Evolutionary conservation across 2,888 invertebrate species (phyloP).

Genomic region (Tineola bisselliella): DNA sequence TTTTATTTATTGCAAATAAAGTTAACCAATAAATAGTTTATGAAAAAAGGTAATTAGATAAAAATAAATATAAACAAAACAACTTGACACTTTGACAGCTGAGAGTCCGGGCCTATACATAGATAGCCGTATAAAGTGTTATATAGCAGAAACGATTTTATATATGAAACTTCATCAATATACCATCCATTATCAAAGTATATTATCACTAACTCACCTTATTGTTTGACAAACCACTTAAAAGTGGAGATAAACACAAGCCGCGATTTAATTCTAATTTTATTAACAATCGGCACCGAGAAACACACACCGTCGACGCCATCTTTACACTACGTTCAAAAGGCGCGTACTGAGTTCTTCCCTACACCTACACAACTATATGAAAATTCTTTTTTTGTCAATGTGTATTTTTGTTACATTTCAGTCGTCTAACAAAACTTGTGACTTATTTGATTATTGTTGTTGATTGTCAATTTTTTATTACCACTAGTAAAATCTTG

Average conservation of each 20-base stretch:
- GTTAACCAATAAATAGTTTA: not conserved
- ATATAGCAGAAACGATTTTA: not conserved
- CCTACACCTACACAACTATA: not conserved
- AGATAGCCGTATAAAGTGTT: not conserved
- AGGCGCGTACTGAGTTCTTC: constrained; percentile 4
- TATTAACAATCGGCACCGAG: constrained; percentile 68
- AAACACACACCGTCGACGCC: constrained; percentile 71
- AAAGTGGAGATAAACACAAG: constrained; percentile 63
- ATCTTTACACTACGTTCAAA: constrained; percentile 60
- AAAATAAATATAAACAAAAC: constrained; percentile 26
- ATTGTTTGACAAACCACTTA: constrained; percentile 60
- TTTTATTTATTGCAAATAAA: not conserved
- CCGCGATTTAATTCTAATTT: constrained; percentile 70
- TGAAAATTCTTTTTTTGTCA: not conserved
- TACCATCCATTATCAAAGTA: not conserved
- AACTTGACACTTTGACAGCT: not conserved
- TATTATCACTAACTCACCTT: constrained; percentile 43
- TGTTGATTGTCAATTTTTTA: too few relatives aligned
- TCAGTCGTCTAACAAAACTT: not conserved
- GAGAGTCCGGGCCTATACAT: not conserved
- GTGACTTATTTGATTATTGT: too few relatives aligned
- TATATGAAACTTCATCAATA: not conserved
- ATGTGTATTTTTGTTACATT: not conserved
- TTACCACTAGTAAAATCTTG: too few relatives aligned
- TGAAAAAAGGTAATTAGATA: not conserved